Evolutionary conservation across 2,113 vertebrate species (phyloP).

Genomic region (Otocyon megalotis): DNA sequence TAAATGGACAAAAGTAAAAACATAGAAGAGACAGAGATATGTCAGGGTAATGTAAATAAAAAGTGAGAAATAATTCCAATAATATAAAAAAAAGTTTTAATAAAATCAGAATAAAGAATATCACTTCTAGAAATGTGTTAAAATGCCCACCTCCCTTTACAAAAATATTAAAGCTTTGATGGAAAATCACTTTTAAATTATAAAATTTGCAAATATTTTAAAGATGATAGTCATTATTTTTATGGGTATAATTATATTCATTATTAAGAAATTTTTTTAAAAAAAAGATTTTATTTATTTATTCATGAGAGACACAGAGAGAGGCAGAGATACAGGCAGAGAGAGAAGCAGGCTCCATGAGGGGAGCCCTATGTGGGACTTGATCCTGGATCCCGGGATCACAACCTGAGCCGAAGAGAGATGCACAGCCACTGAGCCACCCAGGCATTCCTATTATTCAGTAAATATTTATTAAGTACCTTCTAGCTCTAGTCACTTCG

Average conservation of each 20-base stretch:
- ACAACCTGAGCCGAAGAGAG: no score
- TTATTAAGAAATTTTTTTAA: not conserved
- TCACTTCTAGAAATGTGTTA: not conserved
- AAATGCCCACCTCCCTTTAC: not conserved
- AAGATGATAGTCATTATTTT: not conserved
- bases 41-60: slow-evolving; percentile 16
- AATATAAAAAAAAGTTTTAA: not conserved
- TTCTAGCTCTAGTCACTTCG: not conserved
- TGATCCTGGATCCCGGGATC: no score
- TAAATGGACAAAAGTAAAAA: not conserved
- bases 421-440: no score
- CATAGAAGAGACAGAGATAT: not conserved
- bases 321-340: no score
- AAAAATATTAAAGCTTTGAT: slow-evolving; percentile 10
- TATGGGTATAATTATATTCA: not conserved
- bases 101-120: slow-evolving; percentile 3
- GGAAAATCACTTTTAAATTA: not conserved
- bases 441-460: not conserved
- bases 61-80: not conserved
- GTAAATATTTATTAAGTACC: not conserved
- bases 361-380: no score
- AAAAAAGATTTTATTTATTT: no score
- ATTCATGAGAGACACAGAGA: no score
- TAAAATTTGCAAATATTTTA: slow-evolving; percentile 1
- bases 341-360: no score